phyloP scores from a whole-genome alignment of 2,113 vertebrate species.

The Gasterosteus nipponicus region DNA sequence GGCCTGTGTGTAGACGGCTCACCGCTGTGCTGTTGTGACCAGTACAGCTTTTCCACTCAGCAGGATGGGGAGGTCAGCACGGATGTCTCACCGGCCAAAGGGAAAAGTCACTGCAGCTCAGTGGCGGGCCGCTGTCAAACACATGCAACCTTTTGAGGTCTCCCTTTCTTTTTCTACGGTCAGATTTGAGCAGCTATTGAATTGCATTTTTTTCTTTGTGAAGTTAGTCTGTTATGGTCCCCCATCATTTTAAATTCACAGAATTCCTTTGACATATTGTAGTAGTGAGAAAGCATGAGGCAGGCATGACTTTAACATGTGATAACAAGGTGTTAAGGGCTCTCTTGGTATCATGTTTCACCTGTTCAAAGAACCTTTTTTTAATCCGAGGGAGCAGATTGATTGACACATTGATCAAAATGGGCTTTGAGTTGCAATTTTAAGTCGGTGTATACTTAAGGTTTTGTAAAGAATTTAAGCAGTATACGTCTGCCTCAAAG shows the following conservation, averaged over 20 bases:
- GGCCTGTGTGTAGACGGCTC: conserved; percentile 70
- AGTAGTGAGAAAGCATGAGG: not conserved
- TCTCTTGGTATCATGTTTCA: no score
- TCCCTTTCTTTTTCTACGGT: conserved; percentile 65
- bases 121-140: conserved; percentile 48
- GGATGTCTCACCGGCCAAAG: conserved; percentile 51
- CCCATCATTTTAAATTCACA: not conserved
- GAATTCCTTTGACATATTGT: conserved; percentile 7
- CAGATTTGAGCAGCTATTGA: conserved; percentile 48
- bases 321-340: no score
- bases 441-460: not conserved
- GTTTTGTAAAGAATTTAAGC: not conserved
- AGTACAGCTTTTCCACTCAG: conserved; percentile 71
- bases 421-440: not conserved
- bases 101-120: conserved; percentile 63
- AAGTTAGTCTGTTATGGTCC: not conserved
- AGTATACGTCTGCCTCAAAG: not conserved
- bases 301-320: not conserved
- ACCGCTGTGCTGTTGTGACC: conserved; percentile 79
- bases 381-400: not conserved
- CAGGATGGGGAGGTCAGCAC: conserved; percentile 63
- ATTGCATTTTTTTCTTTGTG: conserved; percentile 28
- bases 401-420: not conserved
- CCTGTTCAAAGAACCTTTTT: not conserved
- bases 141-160: conserved; percentile 67